These are phyloP conservation scores for Acipenser transmontanus DNA, from an alignment of 2,797 vertebrate genomes.

Conservation along the genomic window DNA sequence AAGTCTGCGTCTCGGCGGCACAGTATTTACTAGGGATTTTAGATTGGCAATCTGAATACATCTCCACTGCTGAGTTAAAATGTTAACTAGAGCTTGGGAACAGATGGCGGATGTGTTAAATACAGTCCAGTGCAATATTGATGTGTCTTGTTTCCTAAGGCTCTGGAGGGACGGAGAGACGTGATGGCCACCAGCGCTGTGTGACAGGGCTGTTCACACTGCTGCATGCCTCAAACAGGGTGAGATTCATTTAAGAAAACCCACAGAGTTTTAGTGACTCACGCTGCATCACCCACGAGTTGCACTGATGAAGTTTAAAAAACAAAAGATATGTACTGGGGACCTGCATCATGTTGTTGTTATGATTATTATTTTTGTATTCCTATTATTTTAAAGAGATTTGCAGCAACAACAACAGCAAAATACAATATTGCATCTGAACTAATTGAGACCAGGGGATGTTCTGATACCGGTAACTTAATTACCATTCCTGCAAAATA, in stretches of 20 bases:
- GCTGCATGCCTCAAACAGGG: neutral
- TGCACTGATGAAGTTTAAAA: neutral
- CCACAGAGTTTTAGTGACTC: constrained; percentile 1
- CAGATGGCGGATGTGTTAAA: constrained; percentile 7
- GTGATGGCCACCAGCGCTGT: neutral
- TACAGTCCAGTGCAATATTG: neutral
- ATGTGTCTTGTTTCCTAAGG: neutral
- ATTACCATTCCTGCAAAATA: no score
- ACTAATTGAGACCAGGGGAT: no score
- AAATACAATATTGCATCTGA: no score
- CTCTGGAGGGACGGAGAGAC: constrained; percentile 1
- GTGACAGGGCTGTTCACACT: constrained; percentile 1
- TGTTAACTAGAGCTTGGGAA: neutral
- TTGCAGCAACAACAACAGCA: no score
- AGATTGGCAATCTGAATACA: no score
- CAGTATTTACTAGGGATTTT: no score
- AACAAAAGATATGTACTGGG: neutral
- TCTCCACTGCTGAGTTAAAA: neutral
- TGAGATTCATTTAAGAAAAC: constrained; percentile 2
- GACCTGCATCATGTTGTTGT: neutral
- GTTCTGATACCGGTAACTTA: no score
- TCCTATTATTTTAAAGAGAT: neutral
- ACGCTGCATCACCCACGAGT: neutral
- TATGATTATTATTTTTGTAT: neutral
- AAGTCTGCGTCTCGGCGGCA: no score